Percentiles rank a stretch among this genome's conserved stretches.
phyloP scores from a whole-genome alignment of 2,113 vertebrate species.

The Triplophysa rosa region DNA sequence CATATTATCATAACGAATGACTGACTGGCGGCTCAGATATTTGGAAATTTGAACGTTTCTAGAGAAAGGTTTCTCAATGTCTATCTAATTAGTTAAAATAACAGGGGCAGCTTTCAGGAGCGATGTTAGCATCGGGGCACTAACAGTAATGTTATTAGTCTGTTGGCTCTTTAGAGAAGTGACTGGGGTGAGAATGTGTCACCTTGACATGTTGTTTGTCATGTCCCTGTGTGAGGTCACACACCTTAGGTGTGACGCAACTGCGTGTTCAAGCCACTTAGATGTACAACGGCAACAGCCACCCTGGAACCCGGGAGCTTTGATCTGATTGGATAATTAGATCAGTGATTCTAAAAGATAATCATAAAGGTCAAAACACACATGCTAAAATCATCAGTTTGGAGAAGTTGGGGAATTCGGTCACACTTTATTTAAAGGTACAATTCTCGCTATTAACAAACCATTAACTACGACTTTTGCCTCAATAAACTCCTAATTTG shows the following conservation, averaged over 20 bases:
- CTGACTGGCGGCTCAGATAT: not conserved
- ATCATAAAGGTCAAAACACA: conserved; percentile 1
- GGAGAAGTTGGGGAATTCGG: not conserved
- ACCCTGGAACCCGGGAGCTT: not conserved
- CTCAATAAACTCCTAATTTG: too few species aligned
- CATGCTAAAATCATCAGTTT: not conserved
- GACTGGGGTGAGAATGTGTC: conserved; percentile 10
- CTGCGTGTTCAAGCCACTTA: conserved; percentile 11
- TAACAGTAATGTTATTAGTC: conserved; percentile 42
- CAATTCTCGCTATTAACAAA: too few species aligned
- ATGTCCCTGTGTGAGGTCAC: conserved; percentile 21
- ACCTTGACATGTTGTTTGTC: conserved; percentile 10
- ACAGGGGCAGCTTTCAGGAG: not conserved
- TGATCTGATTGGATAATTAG: conserved; percentile 40
- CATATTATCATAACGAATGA: not conserved
- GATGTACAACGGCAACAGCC: not conserved
- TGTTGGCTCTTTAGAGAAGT: conserved; percentile 12
- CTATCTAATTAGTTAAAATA: conserved; percentile 4
- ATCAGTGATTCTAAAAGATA: conserved; percentile 8
- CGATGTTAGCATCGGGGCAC: conserved; percentile 8
- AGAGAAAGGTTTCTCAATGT: not conserved
- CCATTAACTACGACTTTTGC: too few species aligned
- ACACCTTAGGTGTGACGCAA: conserved; percentile 30
- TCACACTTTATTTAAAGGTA: too few species aligned
- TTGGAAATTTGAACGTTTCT: too few species aligned